These are phyloP conservation scores for Amphibalanus amphitrite DNA, from an alignment of 1,140 invertebrate species.

Conservation along the genomic window DNA sequence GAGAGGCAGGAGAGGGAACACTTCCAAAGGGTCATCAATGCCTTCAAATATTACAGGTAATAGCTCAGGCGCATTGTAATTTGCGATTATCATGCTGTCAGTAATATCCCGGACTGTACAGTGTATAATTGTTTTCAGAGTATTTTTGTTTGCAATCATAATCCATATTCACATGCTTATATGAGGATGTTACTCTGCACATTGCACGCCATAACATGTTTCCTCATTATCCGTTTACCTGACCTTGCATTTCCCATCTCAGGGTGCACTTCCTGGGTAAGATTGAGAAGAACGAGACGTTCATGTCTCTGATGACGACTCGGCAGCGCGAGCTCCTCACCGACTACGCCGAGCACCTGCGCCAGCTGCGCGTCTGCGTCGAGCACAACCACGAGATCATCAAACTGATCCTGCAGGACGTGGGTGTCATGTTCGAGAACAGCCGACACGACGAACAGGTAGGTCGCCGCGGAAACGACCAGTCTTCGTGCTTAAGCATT, in stretches of 20 bases:
- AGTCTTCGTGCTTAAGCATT: too few species aligned
- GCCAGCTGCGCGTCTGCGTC: constrained; percentile 53
- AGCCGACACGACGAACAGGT: constrained; percentile 28
- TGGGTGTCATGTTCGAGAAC: constrained; percentile 67
- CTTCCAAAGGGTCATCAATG: not conserved
- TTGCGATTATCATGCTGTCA: not conserved
- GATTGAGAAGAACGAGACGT: not conserved
- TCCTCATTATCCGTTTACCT: too few species aligned
- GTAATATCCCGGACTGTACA: not conserved
- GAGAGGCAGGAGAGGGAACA: not conserved
- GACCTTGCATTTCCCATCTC: not conserved
- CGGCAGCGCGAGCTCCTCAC: constrained; percentile 33
- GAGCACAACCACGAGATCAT: constrained; percentile 71
- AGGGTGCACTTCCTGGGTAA: not conserved
- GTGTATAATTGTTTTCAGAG: not conserved
- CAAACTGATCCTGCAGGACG: constrained; percentile 61
- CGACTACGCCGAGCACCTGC: constrained; percentile 56
- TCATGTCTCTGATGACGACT: not conserved
- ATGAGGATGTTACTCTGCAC: not conserved
- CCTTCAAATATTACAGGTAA: constrained; percentile 1
- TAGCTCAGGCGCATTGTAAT: not conserved
- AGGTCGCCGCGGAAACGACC: not conserved
- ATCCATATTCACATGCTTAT: not conserved
- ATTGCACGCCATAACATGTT: too few species aligned
- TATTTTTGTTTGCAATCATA: not conserved